These are phyloP conservation scores for Epistrophe grossulariae DNA, from an alignment of 2,888 invertebrate species.

Conservation along the genomic window DNA sequence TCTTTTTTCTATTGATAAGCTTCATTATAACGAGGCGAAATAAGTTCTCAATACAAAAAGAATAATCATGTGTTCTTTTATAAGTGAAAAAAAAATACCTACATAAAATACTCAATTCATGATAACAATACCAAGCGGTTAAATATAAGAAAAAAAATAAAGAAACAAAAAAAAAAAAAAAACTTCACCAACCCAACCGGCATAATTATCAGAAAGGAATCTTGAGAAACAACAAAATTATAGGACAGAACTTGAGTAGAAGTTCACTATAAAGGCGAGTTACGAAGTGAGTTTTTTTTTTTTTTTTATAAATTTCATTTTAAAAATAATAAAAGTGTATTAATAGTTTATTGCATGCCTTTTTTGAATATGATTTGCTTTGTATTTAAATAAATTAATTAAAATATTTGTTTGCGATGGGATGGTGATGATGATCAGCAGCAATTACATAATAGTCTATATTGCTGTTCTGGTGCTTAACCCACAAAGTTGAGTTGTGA, in stretches of 20 bases:
- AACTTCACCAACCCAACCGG: constrained; percentile 50
- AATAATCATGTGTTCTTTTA: constrained; percentile 49
- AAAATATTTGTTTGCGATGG: constrained; percentile 45
- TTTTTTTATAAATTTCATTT: constrained; percentile 28
- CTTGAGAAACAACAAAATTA: constrained; percentile 32
- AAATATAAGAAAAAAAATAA: constrained; percentile 59
- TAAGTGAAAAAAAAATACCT: constrained; percentile 41
- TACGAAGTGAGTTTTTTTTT: constrained; percentile 55
- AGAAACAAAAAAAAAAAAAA: constrained; percentile 27
- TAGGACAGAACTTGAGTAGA: constrained; percentile 34
- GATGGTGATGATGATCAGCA: background rate
- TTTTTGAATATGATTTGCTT: constrained; percentile 45
- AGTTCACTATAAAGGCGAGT: constrained; percentile 30
- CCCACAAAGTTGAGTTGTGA: background rate
- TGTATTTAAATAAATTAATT: constrained; percentile 63
- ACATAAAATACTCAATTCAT: constrained; percentile 62
- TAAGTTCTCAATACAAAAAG: constrained; percentile 19
- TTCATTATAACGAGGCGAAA: constrained; percentile 38
- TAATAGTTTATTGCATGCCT: constrained; percentile 20
- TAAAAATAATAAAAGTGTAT: constrained; percentile 31
- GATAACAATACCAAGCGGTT: constrained; percentile 66
- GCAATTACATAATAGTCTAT: constrained; percentile 57
- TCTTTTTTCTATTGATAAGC: constrained; percentile 36
- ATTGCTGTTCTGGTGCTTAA: constrained; percentile 16
- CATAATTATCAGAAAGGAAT: constrained; percentile 64